Percentiles rank a stretch among this genome's conserved stretches.
phyloP scores from a whole-genome alignment of 2,113 vertebrate species.

The Glaucidium brasilianum region DNA sequence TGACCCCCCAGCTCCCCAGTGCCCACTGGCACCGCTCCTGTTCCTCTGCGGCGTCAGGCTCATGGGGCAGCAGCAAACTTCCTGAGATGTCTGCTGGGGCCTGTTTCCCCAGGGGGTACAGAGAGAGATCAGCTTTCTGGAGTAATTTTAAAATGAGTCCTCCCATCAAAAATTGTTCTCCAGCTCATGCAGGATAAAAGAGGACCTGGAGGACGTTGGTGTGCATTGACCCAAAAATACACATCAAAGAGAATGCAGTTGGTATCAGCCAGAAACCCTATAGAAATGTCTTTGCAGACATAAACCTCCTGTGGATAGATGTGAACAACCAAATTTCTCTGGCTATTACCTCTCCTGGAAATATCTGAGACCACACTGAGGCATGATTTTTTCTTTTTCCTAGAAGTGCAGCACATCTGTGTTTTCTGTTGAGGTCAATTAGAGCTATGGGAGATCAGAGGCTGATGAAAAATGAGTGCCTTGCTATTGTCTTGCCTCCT shows the following conservation, averaged over 20 bases:
- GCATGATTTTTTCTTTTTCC: not conserved
- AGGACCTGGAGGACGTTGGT: not conserved
- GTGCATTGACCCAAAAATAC: conserved; percentile 25
- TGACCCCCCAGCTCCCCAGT: too few relatives aligned
- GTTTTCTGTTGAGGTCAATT: conserved; percentile 11
- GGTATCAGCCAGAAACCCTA: not conserved
- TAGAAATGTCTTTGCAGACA: not conserved
- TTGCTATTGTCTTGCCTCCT: not conserved
- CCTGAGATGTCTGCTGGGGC: not conserved
- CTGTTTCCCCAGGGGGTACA: not conserved
- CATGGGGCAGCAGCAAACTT: not conserved
- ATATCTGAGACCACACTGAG: not conserved
- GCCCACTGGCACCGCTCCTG: fast-evolving
- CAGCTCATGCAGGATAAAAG: not conserved
- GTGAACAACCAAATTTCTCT: not conserved
- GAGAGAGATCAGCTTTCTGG: not conserved
- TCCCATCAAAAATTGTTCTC: not conserved
- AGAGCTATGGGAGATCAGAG: not conserved
- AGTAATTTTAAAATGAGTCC: not conserved
- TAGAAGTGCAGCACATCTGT: not conserved
- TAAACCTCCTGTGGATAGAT: not conserved
- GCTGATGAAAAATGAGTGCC: not conserved
- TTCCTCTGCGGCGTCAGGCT: fast-evolving
- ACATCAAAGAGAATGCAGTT: not conserved
- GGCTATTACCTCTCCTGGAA: not conserved